Percentiles rank a stretch among this genome's conserved stretches.
Evolutionary conservation across 2,113 vertebrate species (phyloP).

Genomic region (Lathamus discolor): DNA sequence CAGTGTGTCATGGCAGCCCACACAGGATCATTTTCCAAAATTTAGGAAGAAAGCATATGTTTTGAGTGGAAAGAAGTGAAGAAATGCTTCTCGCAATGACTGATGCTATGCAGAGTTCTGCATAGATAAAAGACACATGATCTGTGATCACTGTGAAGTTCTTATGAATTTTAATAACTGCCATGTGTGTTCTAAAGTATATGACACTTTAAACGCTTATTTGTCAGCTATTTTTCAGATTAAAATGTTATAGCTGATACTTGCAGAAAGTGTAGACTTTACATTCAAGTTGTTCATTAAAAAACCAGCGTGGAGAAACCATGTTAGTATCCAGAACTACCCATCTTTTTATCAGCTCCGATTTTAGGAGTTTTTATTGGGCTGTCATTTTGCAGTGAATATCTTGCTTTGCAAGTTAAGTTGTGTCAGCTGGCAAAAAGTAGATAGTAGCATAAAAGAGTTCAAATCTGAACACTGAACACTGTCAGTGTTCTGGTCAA

Average conservation of each 20-base stretch:
- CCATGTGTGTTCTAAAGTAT: constrained; percentile 23
- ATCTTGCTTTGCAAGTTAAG: background rate
- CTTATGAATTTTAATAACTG: constrained; percentile 49
- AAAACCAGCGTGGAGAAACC: background rate
- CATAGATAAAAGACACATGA: background rate
- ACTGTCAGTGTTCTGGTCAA: background rate
- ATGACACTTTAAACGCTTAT: constrained; percentile 32
- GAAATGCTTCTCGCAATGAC: background rate
- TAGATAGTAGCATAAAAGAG: background rate
- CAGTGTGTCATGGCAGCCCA: background rate
- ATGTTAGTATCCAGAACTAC: background rate
- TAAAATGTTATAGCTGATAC: constrained; percentile 6
- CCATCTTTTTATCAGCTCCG: background rate
- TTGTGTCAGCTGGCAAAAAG: background rate
- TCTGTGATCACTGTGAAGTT: constrained; percentile 22
- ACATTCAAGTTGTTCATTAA: background rate
- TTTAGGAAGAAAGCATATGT: background rate
- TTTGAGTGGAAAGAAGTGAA: background rate
- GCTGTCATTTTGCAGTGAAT: background rate
- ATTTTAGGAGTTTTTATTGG: background rate
- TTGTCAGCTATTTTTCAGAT: constrained; percentile 27
- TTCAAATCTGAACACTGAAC: background rate
- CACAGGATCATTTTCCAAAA: background rate
- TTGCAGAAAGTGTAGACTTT: background rate
- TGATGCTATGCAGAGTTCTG: background rate